Evolutionary conservation across 1,140 invertebrate species (phyloP).

Genomic region (Adelges cooleyi): DNA sequence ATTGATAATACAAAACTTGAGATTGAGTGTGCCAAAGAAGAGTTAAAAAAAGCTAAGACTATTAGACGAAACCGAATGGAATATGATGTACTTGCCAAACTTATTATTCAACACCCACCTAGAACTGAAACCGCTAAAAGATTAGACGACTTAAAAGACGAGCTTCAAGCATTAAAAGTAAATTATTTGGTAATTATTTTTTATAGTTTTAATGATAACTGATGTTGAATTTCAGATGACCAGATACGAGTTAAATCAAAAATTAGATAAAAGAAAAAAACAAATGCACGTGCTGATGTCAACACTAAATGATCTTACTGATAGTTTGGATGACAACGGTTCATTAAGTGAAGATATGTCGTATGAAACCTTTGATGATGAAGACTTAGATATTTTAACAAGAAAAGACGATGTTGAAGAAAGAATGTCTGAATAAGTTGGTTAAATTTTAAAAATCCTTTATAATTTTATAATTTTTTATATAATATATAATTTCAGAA

Average conservation of each 20-base stretch:
- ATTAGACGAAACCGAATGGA: constrained; percentile 80
- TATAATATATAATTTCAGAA: no score
- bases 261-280: constrained; percentile 69
- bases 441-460: no score
- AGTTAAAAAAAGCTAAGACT: constrained; percentile 66
- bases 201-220: not conserved
- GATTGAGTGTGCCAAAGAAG: constrained; percentile 54
- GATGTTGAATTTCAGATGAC: constrained; percentile 45
- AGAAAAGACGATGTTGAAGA: constrained; percentile 20
- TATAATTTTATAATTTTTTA: no score
- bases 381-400: constrained; percentile 34
- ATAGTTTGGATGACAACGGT: constrained; percentile 52
- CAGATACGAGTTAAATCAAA: constrained; percentile 57
- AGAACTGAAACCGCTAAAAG: constrained; percentile 68
- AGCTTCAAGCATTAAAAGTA: constrained; percentile 53
- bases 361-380: constrained; percentile 43
- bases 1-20: constrained; percentile 62
- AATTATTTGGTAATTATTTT: constrained; percentile 9
- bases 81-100: constrained; percentile 81
- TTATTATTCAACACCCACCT: constrained; percentile 81
- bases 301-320: constrained; percentile 63
- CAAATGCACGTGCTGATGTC: constrained; percentile 79
- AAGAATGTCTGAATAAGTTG: constrained; percentile 11
- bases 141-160: constrained; percentile 58
- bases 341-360: constrained; percentile 49